Conservation (phyloP, 2,113 vertebrate species). For the Emberiza fucata region DNA sequence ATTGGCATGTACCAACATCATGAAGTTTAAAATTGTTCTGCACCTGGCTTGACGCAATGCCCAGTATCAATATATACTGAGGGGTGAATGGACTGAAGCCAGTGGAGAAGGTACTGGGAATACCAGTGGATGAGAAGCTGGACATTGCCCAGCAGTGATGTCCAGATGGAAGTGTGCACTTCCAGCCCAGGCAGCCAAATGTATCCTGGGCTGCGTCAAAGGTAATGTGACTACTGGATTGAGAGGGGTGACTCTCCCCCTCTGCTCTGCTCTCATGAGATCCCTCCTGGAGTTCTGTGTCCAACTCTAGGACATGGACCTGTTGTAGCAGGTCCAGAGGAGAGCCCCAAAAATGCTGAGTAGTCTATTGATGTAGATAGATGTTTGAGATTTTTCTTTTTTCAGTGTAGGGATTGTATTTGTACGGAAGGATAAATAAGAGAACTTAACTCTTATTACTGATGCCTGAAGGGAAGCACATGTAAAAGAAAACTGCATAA, state of each 20-base stretch:
- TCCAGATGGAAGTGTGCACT: neutral
- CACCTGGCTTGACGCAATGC: neutral
- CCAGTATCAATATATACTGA: neutral
- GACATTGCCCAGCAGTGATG: neutral
- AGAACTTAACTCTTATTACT: neutral
- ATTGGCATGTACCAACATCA: neutral
- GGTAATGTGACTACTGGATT: accelerated
- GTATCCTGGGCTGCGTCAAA: neutral
- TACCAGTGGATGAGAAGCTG: neutral
- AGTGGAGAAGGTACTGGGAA: neutral
- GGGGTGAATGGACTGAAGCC: neutral
- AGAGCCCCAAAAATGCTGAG: neutral
- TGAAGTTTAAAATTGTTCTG: neutral
- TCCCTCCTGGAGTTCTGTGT: neutral
- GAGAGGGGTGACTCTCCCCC: neutral
- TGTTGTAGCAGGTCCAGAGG: neutral
- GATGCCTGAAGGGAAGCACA: neutral
- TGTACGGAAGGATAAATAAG: neutral
- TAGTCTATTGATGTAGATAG: neutral
- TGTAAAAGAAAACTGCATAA: neutral
- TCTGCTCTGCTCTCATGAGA: neutral
- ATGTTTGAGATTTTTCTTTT: neutral
- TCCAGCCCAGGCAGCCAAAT: neutral
- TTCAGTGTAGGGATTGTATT: neutral
- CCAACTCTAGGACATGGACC: neutral